These are phyloP conservation scores for Luffia ferchaultella DNA, from an alignment of 2,888 invertebrate genomes.

Conservation along the genomic window DNA sequence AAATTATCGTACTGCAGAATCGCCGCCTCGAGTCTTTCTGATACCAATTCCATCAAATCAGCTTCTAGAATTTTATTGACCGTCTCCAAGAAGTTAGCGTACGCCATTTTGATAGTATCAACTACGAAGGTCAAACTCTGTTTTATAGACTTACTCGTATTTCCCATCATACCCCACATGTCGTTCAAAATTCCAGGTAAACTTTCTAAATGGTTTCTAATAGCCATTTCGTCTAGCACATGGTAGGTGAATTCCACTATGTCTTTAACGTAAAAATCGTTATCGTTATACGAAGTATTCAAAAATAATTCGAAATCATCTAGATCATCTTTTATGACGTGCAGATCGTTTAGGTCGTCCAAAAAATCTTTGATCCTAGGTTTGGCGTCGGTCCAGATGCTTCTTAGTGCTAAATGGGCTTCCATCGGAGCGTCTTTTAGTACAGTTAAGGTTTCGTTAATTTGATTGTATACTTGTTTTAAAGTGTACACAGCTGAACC, in stretches of 20 bases:
- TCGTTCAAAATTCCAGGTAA: slow-evolving; percentile 83
- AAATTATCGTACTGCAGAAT: slow-evolving; percentile 82
- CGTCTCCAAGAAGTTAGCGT: slow-evolving; percentile 74
- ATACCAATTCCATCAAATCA: slow-evolving; percentile 77
- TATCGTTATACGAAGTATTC: slow-evolving; percentile 79
- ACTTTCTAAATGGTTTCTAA: slow-evolving; percentile 79
- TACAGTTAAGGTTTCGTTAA: slow-evolving; percentile 49
- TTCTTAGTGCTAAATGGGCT: slow-evolving; percentile 70
- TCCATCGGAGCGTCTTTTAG: slow-evolving; percentile 70
- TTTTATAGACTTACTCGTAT: slow-evolving; percentile 80
- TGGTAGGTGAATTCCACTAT: slow-evolving; percentile 74
- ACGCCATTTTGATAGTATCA: slow-evolving; percentile 75
- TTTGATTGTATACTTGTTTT: slow-evolving; percentile 44
- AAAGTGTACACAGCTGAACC: slow-evolving; percentile 33
- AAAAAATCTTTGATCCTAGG: slow-evolving; percentile 74
- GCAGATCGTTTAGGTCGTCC: slow-evolving; percentile 76
- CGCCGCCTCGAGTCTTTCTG: slow-evolving; percentile 71
- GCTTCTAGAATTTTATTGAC: slow-evolving; percentile 76
- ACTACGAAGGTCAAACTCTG: slow-evolving; percentile 79
- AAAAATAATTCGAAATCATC: slow-evolving; percentile 73
- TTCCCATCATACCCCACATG: slow-evolving; percentile 87
- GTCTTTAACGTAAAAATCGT: slow-evolving; percentile 86
- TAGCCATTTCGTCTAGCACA: slow-evolving; percentile 79
- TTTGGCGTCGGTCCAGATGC: slow-evolving; percentile 80
- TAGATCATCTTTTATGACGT: slow-evolving; percentile 76